Evolutionary conservation across 2,888 invertebrate genomes (phyloP), one percentile per base, ranked within the genome.

Genomic region (Subacronicta megacephala): DNA sequence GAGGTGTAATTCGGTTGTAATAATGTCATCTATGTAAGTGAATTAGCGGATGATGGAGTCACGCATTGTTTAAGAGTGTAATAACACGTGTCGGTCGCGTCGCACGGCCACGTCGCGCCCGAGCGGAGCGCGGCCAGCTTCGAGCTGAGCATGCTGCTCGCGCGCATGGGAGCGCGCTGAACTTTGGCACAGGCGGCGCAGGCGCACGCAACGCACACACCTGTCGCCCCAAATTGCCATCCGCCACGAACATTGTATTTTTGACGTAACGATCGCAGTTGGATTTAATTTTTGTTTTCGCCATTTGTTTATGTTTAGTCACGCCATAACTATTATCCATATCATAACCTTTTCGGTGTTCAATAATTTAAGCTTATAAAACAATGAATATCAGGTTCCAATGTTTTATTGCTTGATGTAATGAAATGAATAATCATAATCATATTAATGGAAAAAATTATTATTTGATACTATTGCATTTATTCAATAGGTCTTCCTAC

Each of bases 11-110:
- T 84, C 80, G 77, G 77, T 77, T 80, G 62, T 85, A 85, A 87
- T 88, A 83, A 87, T 85, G 87, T 87, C 85, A 82, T 84, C 84
- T 79, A 75, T 64, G 81, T 82, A 84, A 85, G 79, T 84, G 83
- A 85, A 84, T 86, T 83, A 84, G 78, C 77, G 66, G 70, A 67
- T 81, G 85, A 80, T 83, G 78, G 72, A 81, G 87, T 88, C 87
- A 88, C 87, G 90, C 85, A 81, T 86, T 78, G 87, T 85, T 88
- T 80, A 78, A 74, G 72, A 58, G 70, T 65, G 75, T 85, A 85
- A 86, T 83, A 76, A 77, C 54, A 62, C 68, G 72, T 71, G 73
- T 71, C 75, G 66, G 51, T 37, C 52, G 55, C 45, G 54, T 47
- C 45, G 50, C 55, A 45, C 36, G 38, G 58, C 18, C 35, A 17